Conservation (phyloP, 2,888 invertebrate species). For the Sisyra nigra region DNA sequence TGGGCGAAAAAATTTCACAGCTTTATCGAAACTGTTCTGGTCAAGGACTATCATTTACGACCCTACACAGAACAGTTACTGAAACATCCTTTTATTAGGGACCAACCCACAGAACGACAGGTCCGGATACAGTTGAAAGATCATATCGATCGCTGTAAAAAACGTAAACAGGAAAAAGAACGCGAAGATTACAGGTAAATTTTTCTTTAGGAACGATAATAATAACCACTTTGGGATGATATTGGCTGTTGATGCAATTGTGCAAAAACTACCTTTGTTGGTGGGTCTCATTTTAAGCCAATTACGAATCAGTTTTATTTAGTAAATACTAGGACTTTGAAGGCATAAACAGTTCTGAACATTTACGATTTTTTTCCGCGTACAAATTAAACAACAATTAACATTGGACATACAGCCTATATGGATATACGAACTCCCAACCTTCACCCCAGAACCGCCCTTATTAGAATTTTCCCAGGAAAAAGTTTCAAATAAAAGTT, state of each 20-base stretch:
- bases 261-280: neutral
- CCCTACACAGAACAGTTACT: conserved; percentile 96
- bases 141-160: conserved; percentile 95
- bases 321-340: neutral
- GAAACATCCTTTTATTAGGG: conserved; percentile 94
- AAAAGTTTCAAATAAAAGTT: too few relatives aligned
- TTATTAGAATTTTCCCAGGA: too few relatives aligned
- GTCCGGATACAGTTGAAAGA: conserved; percentile 97
- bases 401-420: too few relatives aligned
- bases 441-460: too few relatives aligned
- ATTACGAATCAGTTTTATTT: too few relatives aligned
- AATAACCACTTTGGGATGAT: neutral
- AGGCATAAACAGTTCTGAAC: neutral
- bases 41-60: conserved; percentile 97
- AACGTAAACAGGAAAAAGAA: conserved; percentile 81
- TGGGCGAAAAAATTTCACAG: conserved; percentile 97
- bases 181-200: conserved; percentile 47
- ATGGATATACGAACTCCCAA: too few relatives aligned
- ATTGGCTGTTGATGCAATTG: conserved; percentile 1
- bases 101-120: conserved; percentile 97
- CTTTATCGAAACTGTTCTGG: conserved; percentile 92
- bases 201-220: neutral
- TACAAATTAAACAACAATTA: too few relatives aligned
- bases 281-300: too few relatives aligned
- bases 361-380: too few relatives aligned